Conservation (phyloP, 2,113 vertebrate species). For the Chaetodon auriga region DNA sequence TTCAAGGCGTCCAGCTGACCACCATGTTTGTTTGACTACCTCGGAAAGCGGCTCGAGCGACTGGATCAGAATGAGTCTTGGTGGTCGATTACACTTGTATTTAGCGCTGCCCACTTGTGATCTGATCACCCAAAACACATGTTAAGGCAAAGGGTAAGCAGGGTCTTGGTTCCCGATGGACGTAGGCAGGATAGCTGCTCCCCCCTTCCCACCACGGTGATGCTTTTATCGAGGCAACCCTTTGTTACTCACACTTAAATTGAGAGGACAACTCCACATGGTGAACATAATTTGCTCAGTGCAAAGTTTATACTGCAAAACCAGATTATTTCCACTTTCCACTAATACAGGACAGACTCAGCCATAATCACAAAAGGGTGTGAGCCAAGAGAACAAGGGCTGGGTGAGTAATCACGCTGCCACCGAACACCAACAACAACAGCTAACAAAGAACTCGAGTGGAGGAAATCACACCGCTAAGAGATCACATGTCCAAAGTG, state of each 20-base stretch:
- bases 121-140: too few species aligned
- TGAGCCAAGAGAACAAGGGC: not conserved
- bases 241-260: not conserved
- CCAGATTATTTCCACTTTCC: constrained; percentile 13
- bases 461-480: not conserved
- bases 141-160: too few species aligned
- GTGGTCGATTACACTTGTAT: too few species aligned
- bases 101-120: too few species aligned
- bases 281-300: constrained; percentile 5
- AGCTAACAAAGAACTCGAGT: not conserved
- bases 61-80: too few species aligned
- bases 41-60: too few species aligned
- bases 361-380: constrained; percentile 31
- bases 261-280: constrained; percentile 7
- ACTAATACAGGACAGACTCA: constrained; percentile 24
- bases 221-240: not conserved
- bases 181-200: not conserved
- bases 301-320: not conserved
- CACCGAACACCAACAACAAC: constrained; percentile 8
- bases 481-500: not conserved
- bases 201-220: not conserved
- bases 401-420: constrained; percentile 13
- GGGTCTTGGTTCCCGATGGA: too few species aligned
- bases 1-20: too few species aligned
- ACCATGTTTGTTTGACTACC: too few species aligned